Evolutionary conservation across 2,797 vertebrate genomes (phyloP).

Genomic region (Tarsius wallacei): DNA sequence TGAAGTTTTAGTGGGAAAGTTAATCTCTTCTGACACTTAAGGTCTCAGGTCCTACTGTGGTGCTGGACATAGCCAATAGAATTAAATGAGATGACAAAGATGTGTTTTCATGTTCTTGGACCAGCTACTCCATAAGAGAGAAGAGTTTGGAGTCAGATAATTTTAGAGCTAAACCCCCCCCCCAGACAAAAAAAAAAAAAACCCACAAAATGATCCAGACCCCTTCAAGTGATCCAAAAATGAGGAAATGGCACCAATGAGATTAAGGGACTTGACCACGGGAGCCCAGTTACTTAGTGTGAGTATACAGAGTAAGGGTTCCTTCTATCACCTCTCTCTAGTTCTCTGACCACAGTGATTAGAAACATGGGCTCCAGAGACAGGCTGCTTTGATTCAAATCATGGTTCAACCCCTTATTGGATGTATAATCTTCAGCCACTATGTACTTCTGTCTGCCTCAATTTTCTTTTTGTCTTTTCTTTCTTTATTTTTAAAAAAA

Average conservation of each 20-base stretch:
- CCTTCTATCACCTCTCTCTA: background rate
- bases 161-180: constrained; percentile 29
- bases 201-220: background rate
- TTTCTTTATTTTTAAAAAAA: too few relatives aligned
- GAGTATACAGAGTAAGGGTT: background rate
- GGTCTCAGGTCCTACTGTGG: background rate
- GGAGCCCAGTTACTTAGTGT: background rate
- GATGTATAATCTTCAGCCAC: background rate
- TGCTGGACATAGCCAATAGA: background rate
- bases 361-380: background rate
- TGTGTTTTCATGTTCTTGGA: background rate
- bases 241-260: background rate
- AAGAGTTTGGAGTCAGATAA: background rate
- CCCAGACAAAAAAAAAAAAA: background rate
- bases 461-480: background rate
- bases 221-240: background rate
- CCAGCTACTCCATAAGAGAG: background rate
- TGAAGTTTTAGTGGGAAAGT: background rate
- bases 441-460: background rate
- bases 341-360: background rate
- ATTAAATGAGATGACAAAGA: background rate
- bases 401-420: background rate
- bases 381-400: constrained; percentile 20
- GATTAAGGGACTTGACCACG: background rate
- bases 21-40: background rate